Percentiles rank a stretch among this genome's conserved stretches.
Conservation (phyloP, 35 echinoderm and acorn worm species). For the Ophioderma brevispina region DNA sequence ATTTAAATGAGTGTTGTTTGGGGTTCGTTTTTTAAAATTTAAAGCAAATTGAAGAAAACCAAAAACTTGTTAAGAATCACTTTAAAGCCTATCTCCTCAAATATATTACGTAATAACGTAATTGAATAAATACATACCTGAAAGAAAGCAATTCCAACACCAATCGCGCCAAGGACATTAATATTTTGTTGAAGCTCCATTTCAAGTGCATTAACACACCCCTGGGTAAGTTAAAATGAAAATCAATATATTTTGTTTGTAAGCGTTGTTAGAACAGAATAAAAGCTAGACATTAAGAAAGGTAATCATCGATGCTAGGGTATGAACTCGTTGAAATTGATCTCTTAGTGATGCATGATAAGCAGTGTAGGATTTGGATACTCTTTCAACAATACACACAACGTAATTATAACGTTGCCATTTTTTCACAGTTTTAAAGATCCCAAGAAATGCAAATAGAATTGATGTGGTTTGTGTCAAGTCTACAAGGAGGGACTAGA, state of each 20-base stretch:
- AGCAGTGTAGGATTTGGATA: too few species aligned
- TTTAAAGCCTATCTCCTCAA: background rate
- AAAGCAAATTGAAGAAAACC: background rate
- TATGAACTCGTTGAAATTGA: too few species aligned
- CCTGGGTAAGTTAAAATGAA: background rate
- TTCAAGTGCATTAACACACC: background rate
- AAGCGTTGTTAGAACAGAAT: too few species aligned
- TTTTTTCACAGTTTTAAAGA: too few species aligned
- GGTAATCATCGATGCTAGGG: too few species aligned
- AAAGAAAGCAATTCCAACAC: background rate
- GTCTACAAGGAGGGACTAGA: too few species aligned
- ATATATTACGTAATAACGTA: background rate
- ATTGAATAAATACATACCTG: background rate
- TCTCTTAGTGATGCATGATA: too few species aligned
- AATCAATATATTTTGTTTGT: background rate
- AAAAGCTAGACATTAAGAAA: too few species aligned
- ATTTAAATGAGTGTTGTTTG: background rate
- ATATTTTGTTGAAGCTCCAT: constrained; percentile 10
- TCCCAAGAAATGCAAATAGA: too few species aligned
- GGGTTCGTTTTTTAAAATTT: background rate
- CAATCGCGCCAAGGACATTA: background rate
- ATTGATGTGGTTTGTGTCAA: too few species aligned
- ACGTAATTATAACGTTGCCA: too few species aligned
- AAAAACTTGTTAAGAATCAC: background rate
- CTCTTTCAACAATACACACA: too few species aligned